Evolutionary conservation across 2,113 vertebrate genomes (phyloP), one percentile per base, ranked within the genome.

Genomic region (Platichthys stellatus): DNA sequence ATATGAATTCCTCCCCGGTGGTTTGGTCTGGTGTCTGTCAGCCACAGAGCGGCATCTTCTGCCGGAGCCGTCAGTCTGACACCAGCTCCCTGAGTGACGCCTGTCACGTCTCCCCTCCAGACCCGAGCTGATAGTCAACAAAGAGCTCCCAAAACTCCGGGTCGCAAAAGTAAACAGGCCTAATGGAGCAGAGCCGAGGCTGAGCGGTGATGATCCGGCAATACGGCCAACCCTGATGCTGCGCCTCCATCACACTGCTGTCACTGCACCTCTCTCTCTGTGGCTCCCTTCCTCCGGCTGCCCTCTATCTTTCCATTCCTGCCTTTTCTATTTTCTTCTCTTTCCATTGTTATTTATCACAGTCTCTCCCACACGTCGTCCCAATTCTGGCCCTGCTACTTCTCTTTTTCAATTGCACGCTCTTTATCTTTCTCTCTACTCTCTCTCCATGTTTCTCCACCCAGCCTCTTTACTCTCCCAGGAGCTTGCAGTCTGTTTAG

Each of bases 401-500:
- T 72, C 69, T 77, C 12, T 77, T 82, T 80, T 84, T 74, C 63
- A 80, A 74, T 58, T 74, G 81, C 76, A 72, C 69, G 54, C 68
- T 82, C 73, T 84, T 74, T 81, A 72, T 79, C 63, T 83, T 59
- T 45, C 74, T 63, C 51, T n/a, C 23, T 13, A 2, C 38, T 51
- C 28, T 17, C 3, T 62, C 47, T 51, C 31, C 21, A 65, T 35
- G 23, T 47, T 63, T 71, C 24, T 21, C 38, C 56, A 12, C 63
- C n/a, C 31, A 43, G 71, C 12, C 35, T 56, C 57, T 17, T 13
- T n/a, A 63, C 51, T 66, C 63, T 83, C 83, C 28, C 35, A 53
- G 75, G 82, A 80, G 60, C 81, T 86, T 84, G 59, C 68, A 67
- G 58, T 61, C 73, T 70, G 77, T 64, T 23, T 23, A 89, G 84